Conservation (phyloP, 2,113 vertebrate genomes). For the Emydura subglobosa region DNA sequence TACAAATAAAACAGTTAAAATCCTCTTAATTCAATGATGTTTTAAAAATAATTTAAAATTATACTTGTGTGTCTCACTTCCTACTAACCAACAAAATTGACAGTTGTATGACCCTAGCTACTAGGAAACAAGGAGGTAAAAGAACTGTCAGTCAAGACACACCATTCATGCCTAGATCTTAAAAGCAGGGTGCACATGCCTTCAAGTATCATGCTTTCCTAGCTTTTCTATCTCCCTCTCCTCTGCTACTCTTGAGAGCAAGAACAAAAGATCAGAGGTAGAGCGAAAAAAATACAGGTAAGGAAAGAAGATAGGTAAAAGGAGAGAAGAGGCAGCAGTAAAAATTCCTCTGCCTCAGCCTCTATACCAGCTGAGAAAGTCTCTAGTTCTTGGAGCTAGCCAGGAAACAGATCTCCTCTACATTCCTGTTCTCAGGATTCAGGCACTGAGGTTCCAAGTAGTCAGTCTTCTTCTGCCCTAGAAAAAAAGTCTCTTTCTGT, state of each 20-base stretch:
- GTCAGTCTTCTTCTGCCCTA: not conserved
- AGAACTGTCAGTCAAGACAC: not conserved
- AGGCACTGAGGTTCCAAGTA: not conserved
- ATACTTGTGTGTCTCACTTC: not conserved
- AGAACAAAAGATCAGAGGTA: not conserved
- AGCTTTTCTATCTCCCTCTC: constrained; percentile 5
- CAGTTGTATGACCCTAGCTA: not conserved
- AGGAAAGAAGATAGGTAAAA: not conserved
- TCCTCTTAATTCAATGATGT: not conserved
- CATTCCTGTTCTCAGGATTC: not conserved
- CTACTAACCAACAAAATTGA: not conserved
- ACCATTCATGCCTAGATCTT: not conserved
- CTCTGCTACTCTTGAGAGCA: not conserved
- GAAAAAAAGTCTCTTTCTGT: not conserved
- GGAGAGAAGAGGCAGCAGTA: not conserved
- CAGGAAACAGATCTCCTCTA: not conserved
- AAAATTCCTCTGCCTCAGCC: not conserved
- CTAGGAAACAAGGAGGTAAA: not conserved
- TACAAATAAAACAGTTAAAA: not conserved
- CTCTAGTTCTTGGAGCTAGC: not conserved
- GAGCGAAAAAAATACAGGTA: not conserved
- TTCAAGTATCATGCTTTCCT: not conserved
- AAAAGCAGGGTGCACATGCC: not conserved
- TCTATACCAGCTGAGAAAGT: not conserved
- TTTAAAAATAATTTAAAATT: not conserved